Base-by-base conservation (phyloP, 2,888 invertebrate species). In the Trichogramma dendrolimi region DNA sequence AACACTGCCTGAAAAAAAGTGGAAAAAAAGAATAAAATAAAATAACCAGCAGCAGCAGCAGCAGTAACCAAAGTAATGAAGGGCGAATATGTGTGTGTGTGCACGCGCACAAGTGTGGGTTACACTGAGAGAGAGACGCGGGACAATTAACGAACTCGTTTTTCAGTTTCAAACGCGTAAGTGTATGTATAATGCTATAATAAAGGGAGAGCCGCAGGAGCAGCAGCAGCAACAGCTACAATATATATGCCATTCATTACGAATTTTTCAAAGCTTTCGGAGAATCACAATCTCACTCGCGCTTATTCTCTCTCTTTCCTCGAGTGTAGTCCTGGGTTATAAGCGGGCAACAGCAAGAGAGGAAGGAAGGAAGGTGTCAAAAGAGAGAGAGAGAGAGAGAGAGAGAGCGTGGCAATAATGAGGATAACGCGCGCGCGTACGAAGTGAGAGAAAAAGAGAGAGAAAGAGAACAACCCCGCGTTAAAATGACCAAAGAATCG, bases 251-350 rank as follows among this genome's bases (percentile, higher is more conserved):
- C 62, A 65, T 65, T 65, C 62, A 65, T 61, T 58, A 58, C 46
- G 62, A 48, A 60, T 62, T 65, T 62, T 62, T 65, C 62, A 62
- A 62, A 63, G 65, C 61, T 65, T 63, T 65, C 65, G 58, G 47
- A 55, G 65, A 63, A 63, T 61, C 56, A 61, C 62, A 56, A 60
- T 63, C 51, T 46, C 62, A 49, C 60, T 55, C 58, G 54, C 58
- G 55, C 50, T 44, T 48, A 14, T 48, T 48, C 11, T 48, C 14
- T n/a, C 6, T 14, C 5, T 47, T 47, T 14, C 14, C 14, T 14
- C 14, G 14, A 14, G 14, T 14, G 14, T 1, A 14, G 14, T 14
- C 14, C 14, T 27, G 27, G 27, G 14, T 14, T 27, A 27, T 27
- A 2, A 6, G 5, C 14, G 48, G 48, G 47, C 58, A 47, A 52